phyloP scores from a whole-genome alignment of 2,797 vertebrate species.

The Enteromius radiatus region DNA sequence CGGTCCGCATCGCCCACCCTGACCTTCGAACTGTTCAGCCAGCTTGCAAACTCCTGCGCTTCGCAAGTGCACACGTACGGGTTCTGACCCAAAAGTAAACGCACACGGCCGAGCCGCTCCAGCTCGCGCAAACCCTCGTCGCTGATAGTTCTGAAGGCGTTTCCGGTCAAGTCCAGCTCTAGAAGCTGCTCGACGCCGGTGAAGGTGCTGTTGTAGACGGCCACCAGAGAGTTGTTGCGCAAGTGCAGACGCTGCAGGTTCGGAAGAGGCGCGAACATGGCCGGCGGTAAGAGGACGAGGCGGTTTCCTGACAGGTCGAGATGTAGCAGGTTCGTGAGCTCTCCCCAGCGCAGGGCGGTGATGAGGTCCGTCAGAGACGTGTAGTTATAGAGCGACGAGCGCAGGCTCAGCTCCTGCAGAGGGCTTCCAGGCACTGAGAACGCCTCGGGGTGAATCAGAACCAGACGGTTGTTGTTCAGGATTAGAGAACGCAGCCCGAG shows the following conservation, averaged over 20 bases:
- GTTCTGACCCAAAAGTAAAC: conserved; percentile 70
- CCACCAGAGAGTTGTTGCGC: conserved; percentile 75
- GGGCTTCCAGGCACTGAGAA: conserved; percentile 75
- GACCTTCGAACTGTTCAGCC: conserved; percentile 74
- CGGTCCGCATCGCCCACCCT: conserved; percentile 68
- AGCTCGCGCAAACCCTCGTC: conserved; percentile 69
- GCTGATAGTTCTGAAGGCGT: conserved; percentile 70
- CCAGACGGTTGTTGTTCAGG: conserved; percentile 78
- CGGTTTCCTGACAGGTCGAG: conserved; percentile 80
- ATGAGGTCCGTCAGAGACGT: conserved; percentile 74
- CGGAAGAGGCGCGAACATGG: conserved; percentile 76
- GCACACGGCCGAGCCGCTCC: conserved; percentile 60
- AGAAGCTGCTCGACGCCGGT: conserved; percentile 72
- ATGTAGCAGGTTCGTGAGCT: conserved; percentile 72
- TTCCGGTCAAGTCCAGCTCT: conserved; percentile 75
- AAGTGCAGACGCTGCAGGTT: conserved; percentile 71
- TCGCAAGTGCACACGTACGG: conserved; percentile 80
- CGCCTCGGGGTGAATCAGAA: conserved; percentile 79
- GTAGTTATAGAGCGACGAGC: conserved; percentile 75
- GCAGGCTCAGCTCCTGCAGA: conserved; percentile 82
- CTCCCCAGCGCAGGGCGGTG: conserved; percentile 77
- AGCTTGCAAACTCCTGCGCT: conserved; percentile 68
- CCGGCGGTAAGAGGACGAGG: conserved; percentile 73
- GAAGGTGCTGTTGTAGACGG: conserved; percentile 75
- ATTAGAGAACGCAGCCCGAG: conserved; percentile 75